Percentiles rank a stretch among this genome's conserved stretches.
phyloP scores from a whole-genome alignment of 2,113 vertebrate species.

The Oplegnathus fasciatus region DNA sequence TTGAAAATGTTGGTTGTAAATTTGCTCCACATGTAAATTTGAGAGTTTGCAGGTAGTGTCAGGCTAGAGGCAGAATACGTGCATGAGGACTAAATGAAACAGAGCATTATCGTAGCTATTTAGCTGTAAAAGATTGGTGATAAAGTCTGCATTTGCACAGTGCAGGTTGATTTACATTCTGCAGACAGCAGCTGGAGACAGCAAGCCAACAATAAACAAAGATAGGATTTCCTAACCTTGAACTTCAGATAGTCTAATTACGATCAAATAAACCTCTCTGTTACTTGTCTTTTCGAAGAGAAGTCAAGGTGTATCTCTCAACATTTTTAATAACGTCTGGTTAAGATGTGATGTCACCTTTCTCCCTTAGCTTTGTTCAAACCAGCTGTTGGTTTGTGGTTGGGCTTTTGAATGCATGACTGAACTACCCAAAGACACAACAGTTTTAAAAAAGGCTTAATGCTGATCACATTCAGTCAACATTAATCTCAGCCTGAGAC shows the following conservation, averaged over 20 bases:
- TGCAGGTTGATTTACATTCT: not conserved
- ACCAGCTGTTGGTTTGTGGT: not conserved
- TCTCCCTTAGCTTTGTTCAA: not conserved
- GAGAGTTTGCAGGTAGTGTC: not conserved
- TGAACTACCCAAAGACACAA: not conserved
- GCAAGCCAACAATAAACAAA: not conserved
- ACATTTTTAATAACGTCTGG: not conserved
- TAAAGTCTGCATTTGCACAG: not conserved
- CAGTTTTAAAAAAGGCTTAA: not conserved
- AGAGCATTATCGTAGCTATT: not conserved
- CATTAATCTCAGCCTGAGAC: not conserved
- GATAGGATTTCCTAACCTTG: not conserved
- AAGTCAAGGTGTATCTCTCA: too few relatives aligned
- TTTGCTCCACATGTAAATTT: conserved; percentile 6
- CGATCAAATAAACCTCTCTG: not conserved
- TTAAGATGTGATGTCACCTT: not conserved
- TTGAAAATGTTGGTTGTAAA: not conserved
- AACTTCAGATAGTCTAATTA: not conserved
- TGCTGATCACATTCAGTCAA: not conserved
- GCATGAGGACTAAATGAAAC: not conserved
- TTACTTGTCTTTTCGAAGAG: too few relatives aligned
- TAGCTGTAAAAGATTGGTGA: not conserved
- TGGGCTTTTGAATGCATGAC: not conserved
- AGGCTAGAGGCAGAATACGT: not conserved
- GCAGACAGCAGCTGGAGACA: not conserved